A percentile compares a stretch with the other conserved stretches of the same genome.
Conservation (phyloP, 2,888 invertebrate genomes). For the Dioctria rufipes region DNA sequence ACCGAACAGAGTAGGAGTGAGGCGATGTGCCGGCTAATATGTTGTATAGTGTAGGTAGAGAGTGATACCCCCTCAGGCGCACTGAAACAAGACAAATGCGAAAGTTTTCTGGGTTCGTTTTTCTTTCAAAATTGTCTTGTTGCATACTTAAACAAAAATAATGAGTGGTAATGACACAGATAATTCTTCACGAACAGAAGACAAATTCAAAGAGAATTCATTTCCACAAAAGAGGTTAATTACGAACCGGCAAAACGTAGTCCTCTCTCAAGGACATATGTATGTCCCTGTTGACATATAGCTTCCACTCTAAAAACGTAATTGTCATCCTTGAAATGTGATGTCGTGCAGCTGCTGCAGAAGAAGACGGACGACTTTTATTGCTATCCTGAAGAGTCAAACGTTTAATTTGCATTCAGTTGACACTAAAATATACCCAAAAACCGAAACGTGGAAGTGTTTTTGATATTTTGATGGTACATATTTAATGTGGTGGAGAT, state of each 20-base stretch:
- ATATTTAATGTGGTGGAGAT: too few relatives aligned
- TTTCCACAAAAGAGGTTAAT: conserved; percentile 46
- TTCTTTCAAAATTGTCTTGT: conserved; percentile 18
- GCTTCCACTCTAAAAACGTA: conserved; percentile 35
- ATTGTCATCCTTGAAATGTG: conserved; percentile 42
- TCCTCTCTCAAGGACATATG: conserved; percentile 33
- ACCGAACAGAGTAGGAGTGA: background rate
- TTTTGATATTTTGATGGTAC: too few relatives aligned
- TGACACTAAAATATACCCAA: background rate
- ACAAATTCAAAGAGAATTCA: conserved; percentile 34
- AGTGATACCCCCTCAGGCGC: background rate
- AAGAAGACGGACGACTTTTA: background rate
- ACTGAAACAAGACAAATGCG: conserved; percentile 21
- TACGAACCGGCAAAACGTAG: conserved; percentile 23
- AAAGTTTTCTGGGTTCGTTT: conserved; percentile 23
- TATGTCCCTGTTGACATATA: conserved; percentile 25
- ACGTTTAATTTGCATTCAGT: conserved; percentile 34
- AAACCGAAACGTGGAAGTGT: too few relatives aligned
- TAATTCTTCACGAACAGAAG: conserved; percentile 40
- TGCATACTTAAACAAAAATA: conserved; percentile 43
- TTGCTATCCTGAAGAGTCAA: conserved; percentile 1
- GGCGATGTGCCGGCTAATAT: too few relatives aligned
- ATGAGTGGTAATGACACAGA: conserved; percentile 49
- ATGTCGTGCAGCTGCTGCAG: background rate
- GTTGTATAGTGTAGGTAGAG: background rate